These are phyloP conservation scores for Strigamia maritima DNA, from an alignment of 2,888 invertebrate species.

Conservation along the genomic window DNA sequence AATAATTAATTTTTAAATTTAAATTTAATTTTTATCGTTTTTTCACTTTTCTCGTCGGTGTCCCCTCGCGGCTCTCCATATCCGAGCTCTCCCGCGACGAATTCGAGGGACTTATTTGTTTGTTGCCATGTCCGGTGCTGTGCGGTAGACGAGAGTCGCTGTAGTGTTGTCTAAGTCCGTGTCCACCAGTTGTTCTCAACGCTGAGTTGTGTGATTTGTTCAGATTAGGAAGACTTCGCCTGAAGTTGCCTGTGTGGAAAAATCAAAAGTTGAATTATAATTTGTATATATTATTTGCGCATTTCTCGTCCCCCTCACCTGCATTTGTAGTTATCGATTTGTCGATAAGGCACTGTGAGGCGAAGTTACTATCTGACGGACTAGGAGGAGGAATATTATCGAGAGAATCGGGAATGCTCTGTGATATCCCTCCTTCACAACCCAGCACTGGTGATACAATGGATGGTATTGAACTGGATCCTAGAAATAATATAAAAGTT, in stretches of 20 bases:
- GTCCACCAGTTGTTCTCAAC: neutral
- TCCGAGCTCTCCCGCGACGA: slow-evolving; percentile 15
- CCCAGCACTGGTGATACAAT: slow-evolving; percentile 1
- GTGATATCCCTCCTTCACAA: slow-evolving; percentile 11
- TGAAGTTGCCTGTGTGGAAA: neutral
- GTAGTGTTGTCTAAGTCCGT: neutral
- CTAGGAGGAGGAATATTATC: slow-evolving; percentile 45
- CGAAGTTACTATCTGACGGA: slow-evolving; percentile 51
- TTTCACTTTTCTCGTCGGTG: neutral
- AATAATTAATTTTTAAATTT: neutral
- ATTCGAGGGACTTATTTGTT: neutral
- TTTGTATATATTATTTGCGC: neutral
- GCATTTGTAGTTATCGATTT: slow-evolving; percentile 6
- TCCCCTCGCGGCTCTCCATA: neutral
- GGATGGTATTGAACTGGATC: slow-evolving; percentile 22
- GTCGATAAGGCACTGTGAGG: slow-evolving; percentile 42
- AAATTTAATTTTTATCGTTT: neutral
- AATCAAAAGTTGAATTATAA: neutral
- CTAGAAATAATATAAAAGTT: neutral
- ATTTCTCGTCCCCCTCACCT: neutral
- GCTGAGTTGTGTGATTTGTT: slow-evolving; percentile 3
- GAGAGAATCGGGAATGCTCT: slow-evolving; percentile 33
- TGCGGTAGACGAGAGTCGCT: neutral
- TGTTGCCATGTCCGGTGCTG: neutral
- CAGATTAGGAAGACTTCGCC: slow-evolving; percentile 12